phyloP scores from a whole-genome alignment of 2,797 vertebrate genomes.

The Vultur gryphus region DNA sequence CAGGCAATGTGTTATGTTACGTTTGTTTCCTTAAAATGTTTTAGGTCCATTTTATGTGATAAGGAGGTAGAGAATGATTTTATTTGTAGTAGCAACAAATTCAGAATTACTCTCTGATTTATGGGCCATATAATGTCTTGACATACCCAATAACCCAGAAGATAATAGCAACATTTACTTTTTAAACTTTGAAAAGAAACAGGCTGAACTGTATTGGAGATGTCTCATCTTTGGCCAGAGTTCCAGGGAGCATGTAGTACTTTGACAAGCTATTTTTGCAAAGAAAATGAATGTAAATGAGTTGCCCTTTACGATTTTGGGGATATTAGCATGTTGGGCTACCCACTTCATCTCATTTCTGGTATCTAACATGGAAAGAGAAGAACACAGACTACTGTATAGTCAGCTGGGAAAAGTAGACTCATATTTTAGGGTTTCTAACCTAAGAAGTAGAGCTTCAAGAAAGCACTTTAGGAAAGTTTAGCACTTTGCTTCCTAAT shows the following conservation, averaged over 20 bases:
- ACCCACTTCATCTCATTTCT: neutral
- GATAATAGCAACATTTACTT: neutral
- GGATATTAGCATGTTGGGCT: neutral
- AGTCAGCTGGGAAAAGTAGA: neutral
- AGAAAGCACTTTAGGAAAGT: neutral
- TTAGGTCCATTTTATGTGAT: neutral
- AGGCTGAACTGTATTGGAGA: neutral
- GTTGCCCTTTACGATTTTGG: neutral
- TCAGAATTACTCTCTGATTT: neutral
- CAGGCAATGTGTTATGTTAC: neutral
- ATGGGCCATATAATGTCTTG: neutral
- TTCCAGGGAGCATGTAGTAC: neutral
- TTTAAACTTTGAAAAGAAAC: neutral
- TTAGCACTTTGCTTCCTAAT: neutral
- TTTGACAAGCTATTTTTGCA: neutral
- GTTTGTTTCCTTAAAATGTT: neutral
- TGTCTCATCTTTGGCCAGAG: neutral
- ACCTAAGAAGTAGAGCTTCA: neutral
- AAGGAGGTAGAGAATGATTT: neutral
- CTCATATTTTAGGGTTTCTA: neutral
- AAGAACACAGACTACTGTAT: neutral
- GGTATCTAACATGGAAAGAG: neutral
- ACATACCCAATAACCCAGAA: neutral
- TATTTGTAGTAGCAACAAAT: neutral
- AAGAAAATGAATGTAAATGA: neutral